These are phyloP conservation scores for Grus americana DNA, from an alignment of 2,113 vertebrate species.

Conservation along the genomic window DNA sequence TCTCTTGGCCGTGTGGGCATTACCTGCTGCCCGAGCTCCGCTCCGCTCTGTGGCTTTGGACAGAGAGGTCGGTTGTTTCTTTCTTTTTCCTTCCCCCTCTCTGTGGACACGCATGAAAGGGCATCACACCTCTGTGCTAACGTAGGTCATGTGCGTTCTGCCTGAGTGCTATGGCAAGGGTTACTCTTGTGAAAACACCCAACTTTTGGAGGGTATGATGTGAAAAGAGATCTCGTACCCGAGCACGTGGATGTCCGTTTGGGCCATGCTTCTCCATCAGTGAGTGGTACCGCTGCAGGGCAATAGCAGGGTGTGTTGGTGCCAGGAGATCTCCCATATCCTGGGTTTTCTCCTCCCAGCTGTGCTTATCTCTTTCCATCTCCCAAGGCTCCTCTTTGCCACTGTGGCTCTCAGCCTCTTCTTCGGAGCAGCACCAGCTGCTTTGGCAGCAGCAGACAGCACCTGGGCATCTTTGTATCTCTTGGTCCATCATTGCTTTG, in stretches of 20 bases:
- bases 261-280: not conserved
- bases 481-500: not conserved
- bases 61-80: fast-evolving
- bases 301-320: not conserved
- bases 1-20: not conserved
- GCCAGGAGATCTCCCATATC: not conserved
- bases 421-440: not conserved
- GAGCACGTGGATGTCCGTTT: not conserved
- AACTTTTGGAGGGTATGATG: not conserved
- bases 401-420: not conserved
- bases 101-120: fast-evolving
- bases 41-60: not conserved
- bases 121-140: not conserved
- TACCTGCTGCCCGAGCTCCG: fast-evolving
- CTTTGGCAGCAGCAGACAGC: not conserved
- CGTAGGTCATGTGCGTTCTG: fast-evolving
- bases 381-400: not conserved
- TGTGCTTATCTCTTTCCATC: not conserved
- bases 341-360: not conserved
- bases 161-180: not conserved
- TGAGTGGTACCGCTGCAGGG: not conserved
- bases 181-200: not conserved
- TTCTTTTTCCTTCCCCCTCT: not conserved
- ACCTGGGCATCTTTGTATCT: not conserved
- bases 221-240: not conserved